Conservation (phyloP, 2,888 invertebrate species). For the Nycteola revayana region DNA sequence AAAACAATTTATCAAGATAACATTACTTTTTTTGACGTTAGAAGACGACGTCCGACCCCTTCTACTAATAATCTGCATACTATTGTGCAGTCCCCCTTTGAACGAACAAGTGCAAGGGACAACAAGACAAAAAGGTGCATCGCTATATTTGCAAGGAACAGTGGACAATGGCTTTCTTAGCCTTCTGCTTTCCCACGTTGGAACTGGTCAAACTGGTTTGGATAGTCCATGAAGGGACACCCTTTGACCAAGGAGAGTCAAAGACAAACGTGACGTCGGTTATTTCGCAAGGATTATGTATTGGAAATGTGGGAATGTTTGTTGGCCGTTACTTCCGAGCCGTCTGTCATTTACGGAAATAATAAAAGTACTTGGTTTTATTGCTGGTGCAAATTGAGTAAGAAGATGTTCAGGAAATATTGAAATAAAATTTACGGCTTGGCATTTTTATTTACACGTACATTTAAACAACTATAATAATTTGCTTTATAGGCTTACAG, state of each 20-base stretch:
- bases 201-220: constrained; percentile 72
- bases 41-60: too few relatives aligned
- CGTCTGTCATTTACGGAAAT: not conserved
- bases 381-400: too few relatives aligned
- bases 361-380: too few relatives aligned
- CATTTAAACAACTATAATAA: too few relatives aligned
- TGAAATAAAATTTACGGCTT: too few relatives aligned
- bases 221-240: constrained; percentile 43
- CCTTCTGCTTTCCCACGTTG: constrained; percentile 52
- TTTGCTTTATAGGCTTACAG: too few relatives aligned
- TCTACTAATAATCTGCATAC: constrained; percentile 7
- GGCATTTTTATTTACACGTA: too few relatives aligned
- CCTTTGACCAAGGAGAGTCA: constrained; percentile 40
- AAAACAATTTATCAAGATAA: constrained; percentile 28
- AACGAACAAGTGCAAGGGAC: constrained; percentile 28
- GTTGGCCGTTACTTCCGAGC: constrained; percentile 9
- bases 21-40: constrained; percentile 7
- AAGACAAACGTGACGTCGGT: constrained; percentile 47
- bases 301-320: constrained; percentile 37
- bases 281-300: constrained; percentile 52
- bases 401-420: too few relatives aligned
- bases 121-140: constrained; percentile 36
- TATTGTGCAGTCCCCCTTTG: constrained; percentile 15
- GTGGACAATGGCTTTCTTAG: constrained; percentile 49
- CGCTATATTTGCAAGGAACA: constrained; percentile 31